Conservation (phyloP, 2,888 invertebrate genomes). For the Dascillus cervinus region DNA sequence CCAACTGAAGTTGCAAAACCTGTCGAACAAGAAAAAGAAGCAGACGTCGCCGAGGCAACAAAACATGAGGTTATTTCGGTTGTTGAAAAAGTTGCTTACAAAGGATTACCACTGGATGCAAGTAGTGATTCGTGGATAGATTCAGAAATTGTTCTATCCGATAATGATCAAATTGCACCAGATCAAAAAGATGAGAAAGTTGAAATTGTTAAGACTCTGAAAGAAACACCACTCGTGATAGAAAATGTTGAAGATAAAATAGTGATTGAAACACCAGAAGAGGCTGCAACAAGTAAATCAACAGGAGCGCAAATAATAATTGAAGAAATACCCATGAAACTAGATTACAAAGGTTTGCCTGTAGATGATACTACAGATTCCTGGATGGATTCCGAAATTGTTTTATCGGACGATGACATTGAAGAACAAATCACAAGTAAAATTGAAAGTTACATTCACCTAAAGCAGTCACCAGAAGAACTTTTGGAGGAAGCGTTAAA, state of each 20-base stretch:
- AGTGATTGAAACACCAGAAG: too few relatives aligned
- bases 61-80: not conserved
- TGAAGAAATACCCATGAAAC: slow-evolving; percentile 1
- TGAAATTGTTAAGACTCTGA: too few relatives aligned
- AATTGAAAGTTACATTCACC: too few relatives aligned
- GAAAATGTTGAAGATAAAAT: too few relatives aligned
- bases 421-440: too few relatives aligned
- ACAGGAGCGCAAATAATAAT: too few relatives aligned
- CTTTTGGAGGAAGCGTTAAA: too few relatives aligned
- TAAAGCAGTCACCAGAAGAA: too few relatives aligned
- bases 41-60: not conserved
- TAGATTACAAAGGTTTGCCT: slow-evolving; percentile 9
- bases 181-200: too few relatives aligned
- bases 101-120: slow-evolving; percentile 18
- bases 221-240: too few relatives aligned
- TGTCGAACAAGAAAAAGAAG: slow-evolving; percentile 4
- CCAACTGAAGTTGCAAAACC: not conserved
- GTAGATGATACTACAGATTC: slow-evolving; percentile 7
- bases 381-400: slow-evolving; percentile 10
- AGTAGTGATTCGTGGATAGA: slow-evolving; percentile 11
- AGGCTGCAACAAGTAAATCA: too few relatives aligned
- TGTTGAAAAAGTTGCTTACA: slow-evolving; percentile 10
- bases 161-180: too few relatives aligned
- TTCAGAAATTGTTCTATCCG: slow-evolving; percentile 11
- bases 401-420: slow-evolving; percentile 8